phyloP scores from a whole-genome alignment of 2,797 vertebrate species.

The Emydoidea blandingii region DNA sequence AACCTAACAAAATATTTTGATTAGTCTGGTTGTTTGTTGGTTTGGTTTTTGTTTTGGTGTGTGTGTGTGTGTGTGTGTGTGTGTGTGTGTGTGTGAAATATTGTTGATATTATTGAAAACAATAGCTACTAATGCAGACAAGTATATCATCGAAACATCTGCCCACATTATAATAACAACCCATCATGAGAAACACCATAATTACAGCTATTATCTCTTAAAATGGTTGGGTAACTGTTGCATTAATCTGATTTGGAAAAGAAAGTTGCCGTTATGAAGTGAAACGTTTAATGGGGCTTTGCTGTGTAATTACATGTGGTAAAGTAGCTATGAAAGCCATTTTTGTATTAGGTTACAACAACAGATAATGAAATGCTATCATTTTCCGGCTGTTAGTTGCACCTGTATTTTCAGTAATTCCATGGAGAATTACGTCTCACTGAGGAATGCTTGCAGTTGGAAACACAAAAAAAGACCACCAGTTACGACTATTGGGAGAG shows the following conservation, averaged over 20 bases:
- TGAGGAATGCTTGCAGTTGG: neutral
- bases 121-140: conserved; percentile 51
- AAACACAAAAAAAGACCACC: neutral
- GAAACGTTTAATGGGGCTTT: conserved; percentile 65
- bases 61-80: neutral
- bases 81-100: neutral
- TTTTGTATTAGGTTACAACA: conserved; percentile 44
- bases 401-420: conserved; percentile 64
- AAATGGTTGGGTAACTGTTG: conserved; percentile 60
- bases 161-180: conserved; percentile 12
- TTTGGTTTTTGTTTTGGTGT: neutral
- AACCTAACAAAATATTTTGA: conserved; percentile 50
- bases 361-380: conserved; percentile 58
- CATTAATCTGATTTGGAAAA: conserved; percentile 65
- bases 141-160: conserved; percentile 41
- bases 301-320: conserved; percentile 61
- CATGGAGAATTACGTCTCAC: neutral
- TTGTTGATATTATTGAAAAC: conserved; percentile 62
- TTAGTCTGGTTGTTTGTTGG: conserved; percentile 32
- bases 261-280: conserved; percentile 43
- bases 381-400: conserved; percentile 56
- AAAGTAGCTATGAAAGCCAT: conserved; percentile 53
- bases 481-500: neutral
- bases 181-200: conserved; percentile 49
- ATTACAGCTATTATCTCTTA: conserved; percentile 67